Base-by-base conservation (phyloP, 2,797 vertebrate species). In the Molothrus ater region DNA sequence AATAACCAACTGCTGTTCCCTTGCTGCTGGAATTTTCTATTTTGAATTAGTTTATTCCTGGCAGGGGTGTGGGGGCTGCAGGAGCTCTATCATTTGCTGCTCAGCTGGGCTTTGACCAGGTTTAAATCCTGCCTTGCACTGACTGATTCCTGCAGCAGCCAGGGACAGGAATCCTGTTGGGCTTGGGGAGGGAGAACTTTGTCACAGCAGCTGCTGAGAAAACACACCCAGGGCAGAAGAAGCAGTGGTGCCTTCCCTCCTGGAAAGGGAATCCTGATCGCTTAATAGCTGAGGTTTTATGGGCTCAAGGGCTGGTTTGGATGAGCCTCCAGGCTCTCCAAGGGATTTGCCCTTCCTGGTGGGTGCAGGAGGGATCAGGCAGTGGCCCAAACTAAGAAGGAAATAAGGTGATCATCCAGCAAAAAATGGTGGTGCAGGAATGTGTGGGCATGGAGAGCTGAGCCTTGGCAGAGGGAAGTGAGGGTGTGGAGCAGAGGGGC, bases 401-500 rank as follows among this genome's bases (percentile, higher is more conserved):
- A 47, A 16, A 34, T 1, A 2, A 1, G 24, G 3, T 7, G 11
- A 4, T 45, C 45, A 53, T 59, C n/a, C 34, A 42, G 64, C 22
- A 6, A 12, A 36, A 82, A 29, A 0, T 0, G 3, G 3, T 40
- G 45, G 4, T 26, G 22, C 40, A 8, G 60, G 32, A 51, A 3
- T 7, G n/a, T 2, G 7, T 1, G 24, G 38, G 24, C 1, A 1
- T 3, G 6, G 11, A 17, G 73, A 65, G 0, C 11, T 10, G 10
- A 72, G 69, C 59, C 51, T 16, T 15, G 42, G 85, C 11, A 4
- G 71, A 32, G 79, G 57, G 61, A 45, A 10, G 32, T 0, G 32
- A 2, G 0, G 48, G 7, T 11, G 2, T 26, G 70, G 70, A 79
- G 71, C 2, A 2, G 66, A 61, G 51, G 63, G 76, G 66, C 36